Evolutionary conservation across 2,888 invertebrate genomes (phyloP).

Genomic region (Oligia latruncula): DNA sequence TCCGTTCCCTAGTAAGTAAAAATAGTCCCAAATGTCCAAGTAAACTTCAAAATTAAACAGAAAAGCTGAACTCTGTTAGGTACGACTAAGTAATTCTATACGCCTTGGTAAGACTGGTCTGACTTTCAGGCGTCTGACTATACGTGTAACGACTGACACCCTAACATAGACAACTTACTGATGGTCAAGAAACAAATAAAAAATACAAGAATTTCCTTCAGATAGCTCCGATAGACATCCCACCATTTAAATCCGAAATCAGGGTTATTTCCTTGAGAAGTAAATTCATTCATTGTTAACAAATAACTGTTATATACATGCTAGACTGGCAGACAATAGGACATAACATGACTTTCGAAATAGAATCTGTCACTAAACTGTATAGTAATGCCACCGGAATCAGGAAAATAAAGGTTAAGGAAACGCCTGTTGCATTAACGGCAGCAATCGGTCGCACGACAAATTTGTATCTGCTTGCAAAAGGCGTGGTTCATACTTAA

Average conservation of each 20-base stretch:
- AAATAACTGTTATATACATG: background rate
- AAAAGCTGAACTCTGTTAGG: background rate
- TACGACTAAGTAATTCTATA: background rate
- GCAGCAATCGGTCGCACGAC: conserved; percentile 15
- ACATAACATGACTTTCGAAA: conserved; percentile 7
- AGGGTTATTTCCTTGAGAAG: conserved; percentile 20
- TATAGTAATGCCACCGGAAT: conserved; percentile 12
- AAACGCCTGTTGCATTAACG: conserved; percentile 45
- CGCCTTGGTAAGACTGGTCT: background rate
- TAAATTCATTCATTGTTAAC: conserved; percentile 13
- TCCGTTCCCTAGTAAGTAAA: background rate
- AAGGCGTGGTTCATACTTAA: conserved; percentile 39
- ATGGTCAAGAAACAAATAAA: background rate
- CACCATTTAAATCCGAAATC: background rate
- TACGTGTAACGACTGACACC: background rate
- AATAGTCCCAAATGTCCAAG: too few species aligned
- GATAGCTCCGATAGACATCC: background rate
- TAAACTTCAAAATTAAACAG: background rate
- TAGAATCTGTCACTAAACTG: conserved; percentile 16
- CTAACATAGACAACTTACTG: background rate
- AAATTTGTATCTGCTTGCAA: conserved; percentile 24
- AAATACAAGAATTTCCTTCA: background rate
- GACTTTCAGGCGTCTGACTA: background rate
- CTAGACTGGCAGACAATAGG: conserved; percentile 34
- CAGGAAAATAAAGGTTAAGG: background rate